Evolutionary conservation across 2,797 vertebrate genomes (phyloP).

Genomic region (Nannoperca obscura): DNA sequence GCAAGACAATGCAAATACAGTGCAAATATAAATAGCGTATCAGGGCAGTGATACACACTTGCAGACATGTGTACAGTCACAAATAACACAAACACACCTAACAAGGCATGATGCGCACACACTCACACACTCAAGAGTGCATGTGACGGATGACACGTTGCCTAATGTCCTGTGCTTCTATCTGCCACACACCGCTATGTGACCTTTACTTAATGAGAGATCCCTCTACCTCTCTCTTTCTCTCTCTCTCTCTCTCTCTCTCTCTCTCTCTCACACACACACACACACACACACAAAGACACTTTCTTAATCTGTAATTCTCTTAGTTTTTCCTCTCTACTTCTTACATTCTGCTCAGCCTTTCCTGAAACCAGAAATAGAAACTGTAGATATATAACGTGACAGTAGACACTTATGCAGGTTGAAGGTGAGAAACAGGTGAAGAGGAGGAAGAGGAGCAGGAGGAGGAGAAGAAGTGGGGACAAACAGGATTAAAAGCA

Average conservation of each 20-base stretch:
- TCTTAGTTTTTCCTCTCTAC: slow-evolving; percentile 1
- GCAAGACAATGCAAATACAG: background rate
- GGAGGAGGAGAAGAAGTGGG: slow-evolving; percentile 19
- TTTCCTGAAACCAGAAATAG: slow-evolving; percentile 37
- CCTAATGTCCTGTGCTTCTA: slow-evolving; percentile 36
- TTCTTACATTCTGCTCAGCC: background rate
- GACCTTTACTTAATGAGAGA: slow-evolving; percentile 73
- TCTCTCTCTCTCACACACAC: background rate
- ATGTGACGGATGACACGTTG: slow-evolving; percentile 52
- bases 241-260: background rate
- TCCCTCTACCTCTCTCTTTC: background rate
- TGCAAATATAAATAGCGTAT: background rate
- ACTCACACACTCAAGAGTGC: slow-evolving; percentile 12
- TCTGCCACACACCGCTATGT: slow-evolving; percentile 31
- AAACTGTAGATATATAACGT: slow-evolving; percentile 6
- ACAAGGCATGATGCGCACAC: slow-evolving; percentile 11
- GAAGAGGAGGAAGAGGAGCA: slow-evolving; percentile 32
- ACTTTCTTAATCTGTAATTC: slow-evolving; percentile 29
- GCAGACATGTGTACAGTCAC: slow-evolving; percentile 11
- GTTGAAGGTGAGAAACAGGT: slow-evolving; percentile 54
- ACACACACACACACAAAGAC: slow-evolving; percentile 10
- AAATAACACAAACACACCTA: slow-evolving; percentile 2
- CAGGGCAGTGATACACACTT: background rate
- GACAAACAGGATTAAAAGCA: slow-evolving; percentile 68
- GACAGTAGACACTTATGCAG: slow-evolving; percentile 12